phyloP scores from a whole-genome alignment of 2,113 vertebrate species.

The Cervus canadensis region DNA sequence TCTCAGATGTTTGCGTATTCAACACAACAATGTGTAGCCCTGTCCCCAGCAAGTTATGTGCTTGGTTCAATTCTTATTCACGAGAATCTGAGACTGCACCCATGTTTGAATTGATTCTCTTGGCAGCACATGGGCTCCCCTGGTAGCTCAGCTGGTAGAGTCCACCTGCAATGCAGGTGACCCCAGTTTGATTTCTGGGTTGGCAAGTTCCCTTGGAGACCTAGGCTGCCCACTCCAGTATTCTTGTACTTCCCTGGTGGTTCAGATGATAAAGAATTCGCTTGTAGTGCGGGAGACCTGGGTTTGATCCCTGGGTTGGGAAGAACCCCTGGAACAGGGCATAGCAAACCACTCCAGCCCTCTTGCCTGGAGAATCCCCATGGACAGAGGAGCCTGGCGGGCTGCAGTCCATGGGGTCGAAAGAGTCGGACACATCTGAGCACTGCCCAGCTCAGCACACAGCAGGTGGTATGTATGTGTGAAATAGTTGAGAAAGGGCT shows the following conservation, averaged over 20 bases:
- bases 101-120: neutral
- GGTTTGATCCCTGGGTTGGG: neutral
- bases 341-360: neutral
- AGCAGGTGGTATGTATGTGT: rapidly evolving
- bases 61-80: neutral
- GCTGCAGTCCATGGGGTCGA: neutral
- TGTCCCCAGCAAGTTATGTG: neutral
- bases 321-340: neutral
- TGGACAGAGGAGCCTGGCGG: neutral
- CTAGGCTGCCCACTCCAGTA: neutral
- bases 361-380: neutral
- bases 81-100: neutral
- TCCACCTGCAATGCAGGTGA: neutral
- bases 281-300: neutral
- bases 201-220: neutral
- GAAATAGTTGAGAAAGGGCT: neutral
- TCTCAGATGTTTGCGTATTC: neutral
- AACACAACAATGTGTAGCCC: neutral
- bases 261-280: neutral
- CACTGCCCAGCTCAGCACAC: neutral
- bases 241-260: neutral
- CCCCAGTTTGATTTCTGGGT: neutral
- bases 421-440: neutral
- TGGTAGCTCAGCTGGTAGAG: neutral
- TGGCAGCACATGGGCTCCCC: too few species aligned